A percentile compares a stretch with the other conserved stretches of the same genome.
phyloP scores from a whole-genome alignment of 2,797 vertebrate genomes.

The Silurus lanzhouensis region DNA sequence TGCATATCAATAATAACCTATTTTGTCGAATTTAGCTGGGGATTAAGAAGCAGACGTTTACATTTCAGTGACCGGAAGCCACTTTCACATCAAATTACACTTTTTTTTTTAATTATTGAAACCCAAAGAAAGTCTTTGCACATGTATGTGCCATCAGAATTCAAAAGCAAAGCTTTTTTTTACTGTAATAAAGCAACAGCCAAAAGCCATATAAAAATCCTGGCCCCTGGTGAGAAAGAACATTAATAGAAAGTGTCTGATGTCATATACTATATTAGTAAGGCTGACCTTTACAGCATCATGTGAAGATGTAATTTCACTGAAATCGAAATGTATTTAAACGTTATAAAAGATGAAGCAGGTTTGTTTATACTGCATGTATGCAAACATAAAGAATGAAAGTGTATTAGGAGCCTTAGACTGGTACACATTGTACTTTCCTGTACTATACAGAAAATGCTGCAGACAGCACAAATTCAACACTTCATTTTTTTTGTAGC shows the following conservation, averaged over 20 bases:
- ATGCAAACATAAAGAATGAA: background rate
- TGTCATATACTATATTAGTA: slow-evolving; percentile 25
- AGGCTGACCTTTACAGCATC: slow-evolving; percentile 29
- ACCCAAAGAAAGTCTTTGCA: background rate
- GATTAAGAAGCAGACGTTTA: background rate
- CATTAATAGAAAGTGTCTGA: slow-evolving; percentile 2
- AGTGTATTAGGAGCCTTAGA: background rate
- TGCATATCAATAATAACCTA: background rate
- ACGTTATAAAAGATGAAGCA: background rate
- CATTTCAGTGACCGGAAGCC: background rate
- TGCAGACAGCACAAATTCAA: background rate
- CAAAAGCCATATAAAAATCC: slow-evolving; percentile 1
- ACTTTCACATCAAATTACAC: background rate
- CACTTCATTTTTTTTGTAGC: background rate
- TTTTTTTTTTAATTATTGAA: background rate
- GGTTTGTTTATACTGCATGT: background rate
- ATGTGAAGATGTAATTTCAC: background rate
- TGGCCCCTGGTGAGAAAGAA: background rate
- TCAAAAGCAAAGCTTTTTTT: too few relatives aligned
- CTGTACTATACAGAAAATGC: background rate
- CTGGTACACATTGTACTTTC: background rate
- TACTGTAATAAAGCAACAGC: background rate
- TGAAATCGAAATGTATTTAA: background rate
- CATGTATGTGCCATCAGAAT: background rate
- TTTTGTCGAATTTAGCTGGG: background rate